A percentile compares a stretch with the other conserved stretches of the same genome.
These are phyloP conservation scores for Drosophila buzzatii DNA, from an alignment of 2,888 invertebrate genomes.

Conservation along the genomic window DNA sequence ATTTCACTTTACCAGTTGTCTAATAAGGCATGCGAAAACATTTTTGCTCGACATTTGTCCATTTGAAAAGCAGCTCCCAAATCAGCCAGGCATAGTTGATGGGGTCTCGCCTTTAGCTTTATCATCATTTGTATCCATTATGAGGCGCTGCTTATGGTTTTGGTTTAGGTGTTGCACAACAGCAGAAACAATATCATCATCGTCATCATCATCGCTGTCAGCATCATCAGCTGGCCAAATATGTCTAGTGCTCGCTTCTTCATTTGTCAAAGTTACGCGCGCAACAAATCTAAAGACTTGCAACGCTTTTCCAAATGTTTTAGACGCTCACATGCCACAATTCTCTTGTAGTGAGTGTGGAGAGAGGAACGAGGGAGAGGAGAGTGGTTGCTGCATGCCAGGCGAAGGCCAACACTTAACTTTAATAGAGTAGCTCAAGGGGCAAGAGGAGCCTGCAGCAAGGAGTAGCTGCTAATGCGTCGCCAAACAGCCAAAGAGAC, in stretches of 20 bases:
- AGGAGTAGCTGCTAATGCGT: constrained; percentile 47
- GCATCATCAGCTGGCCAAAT: constrained; percentile 57
- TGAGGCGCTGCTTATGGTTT: constrained; percentile 60
- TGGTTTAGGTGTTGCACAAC: constrained; percentile 62
- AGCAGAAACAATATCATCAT: neutral
- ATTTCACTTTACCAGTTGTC: constrained; percentile 72
- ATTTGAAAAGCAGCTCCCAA: constrained; percentile 34
- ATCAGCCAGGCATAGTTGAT: constrained; percentile 9
- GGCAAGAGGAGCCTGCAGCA: constrained; percentile 3
- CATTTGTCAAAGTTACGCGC: constrained; percentile 76
- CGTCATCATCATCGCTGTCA: constrained; percentile 12
- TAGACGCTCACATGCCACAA: constrained; percentile 55
- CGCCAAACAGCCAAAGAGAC: constrained; percentile 50
- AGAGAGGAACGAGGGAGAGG: too few relatives aligned
- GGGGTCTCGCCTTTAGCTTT: constrained; percentile 30
- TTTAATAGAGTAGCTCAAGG: constrained; percentile 8
- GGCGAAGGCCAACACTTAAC: constrained; percentile 62
- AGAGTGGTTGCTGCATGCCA: constrained; percentile 33
- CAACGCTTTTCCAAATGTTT: constrained; percentile 63
- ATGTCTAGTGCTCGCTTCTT: constrained; percentile 57
- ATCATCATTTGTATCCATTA: constrained; percentile 80
- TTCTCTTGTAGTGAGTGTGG: constrained; percentile 2
- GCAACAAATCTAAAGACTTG: constrained; percentile 44
- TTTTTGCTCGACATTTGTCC: constrained; percentile 53
- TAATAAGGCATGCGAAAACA: constrained; percentile 78